phyloP scores from a whole-genome alignment of 1,140 invertebrate species.

The Pemphigus obesinymphae region DNA sequence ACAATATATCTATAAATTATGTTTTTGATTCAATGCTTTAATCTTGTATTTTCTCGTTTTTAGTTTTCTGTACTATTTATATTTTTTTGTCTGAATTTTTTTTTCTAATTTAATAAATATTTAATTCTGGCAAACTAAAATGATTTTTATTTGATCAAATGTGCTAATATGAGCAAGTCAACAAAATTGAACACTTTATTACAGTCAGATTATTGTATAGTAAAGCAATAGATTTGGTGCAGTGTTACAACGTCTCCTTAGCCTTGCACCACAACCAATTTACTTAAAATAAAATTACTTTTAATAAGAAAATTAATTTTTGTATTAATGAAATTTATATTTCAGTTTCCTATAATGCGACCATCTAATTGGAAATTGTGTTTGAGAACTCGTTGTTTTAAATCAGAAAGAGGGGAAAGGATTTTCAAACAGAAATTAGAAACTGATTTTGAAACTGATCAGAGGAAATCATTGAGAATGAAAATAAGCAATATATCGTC shows the following conservation, averaged over 20 bases:
- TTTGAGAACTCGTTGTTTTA: constrained; percentile 50
- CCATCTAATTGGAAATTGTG: constrained; percentile 49
- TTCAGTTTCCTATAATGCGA: constrained; percentile 53
- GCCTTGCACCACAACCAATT: constrained; percentile 91
- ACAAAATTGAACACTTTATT: constrained; percentile 88
- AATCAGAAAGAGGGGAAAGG: constrained; percentile 44
- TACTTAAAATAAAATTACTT: constrained; percentile 57
- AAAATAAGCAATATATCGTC: constrained; percentile 34
- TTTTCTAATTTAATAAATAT: no score
- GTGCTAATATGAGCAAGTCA: constrained; percentile 95
- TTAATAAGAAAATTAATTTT: background rate
- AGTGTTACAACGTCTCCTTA: constrained; percentile 86
- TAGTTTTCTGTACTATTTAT: no score
- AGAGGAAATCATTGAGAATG: constrained; percentile 6
- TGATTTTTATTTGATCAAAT: constrained; percentile 87
- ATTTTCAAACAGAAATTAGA: constrained; percentile 41
- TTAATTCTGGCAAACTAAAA: constrained; percentile 63
- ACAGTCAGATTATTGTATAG: constrained; percentile 89
- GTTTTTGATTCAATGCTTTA: no score
- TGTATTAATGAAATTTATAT: constrained; percentile 45
- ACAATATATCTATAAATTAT: no score
- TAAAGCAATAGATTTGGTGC: constrained; percentile 72
- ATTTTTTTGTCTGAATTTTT: no score
- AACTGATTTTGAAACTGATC: constrained; percentile 28
- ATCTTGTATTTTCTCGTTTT: no score